phyloP scores from a whole-genome alignment of 1,140 invertebrate species.

The Parasteatoda tepidariorum region DNA sequence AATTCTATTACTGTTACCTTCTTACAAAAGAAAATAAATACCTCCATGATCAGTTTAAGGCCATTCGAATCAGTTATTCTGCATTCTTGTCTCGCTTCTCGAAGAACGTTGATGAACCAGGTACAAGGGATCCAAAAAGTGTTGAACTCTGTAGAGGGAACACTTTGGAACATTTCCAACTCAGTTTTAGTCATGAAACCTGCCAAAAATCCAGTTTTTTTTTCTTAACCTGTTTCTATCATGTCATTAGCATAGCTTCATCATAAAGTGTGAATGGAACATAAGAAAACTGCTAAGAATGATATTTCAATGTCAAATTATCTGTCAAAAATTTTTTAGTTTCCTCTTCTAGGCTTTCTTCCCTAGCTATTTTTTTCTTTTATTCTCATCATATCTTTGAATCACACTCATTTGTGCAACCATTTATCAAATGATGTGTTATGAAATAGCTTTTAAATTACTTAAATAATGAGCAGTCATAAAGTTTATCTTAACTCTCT shows the following conservation, averaged over 20 bases:
- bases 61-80: constrained; percentile 74
- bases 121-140: constrained; percentile 79
- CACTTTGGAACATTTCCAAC: constrained; percentile 74
- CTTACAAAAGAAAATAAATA: constrained; percentile 65
- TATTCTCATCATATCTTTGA: not conserved
- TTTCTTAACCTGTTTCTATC: not conserved
- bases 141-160: constrained; percentile 76
- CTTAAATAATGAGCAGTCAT: too few relatives aligned
- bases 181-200: constrained; percentile 76
- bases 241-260: not conserved
- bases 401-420: not conserved
- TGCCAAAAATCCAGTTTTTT: constrained; percentile 63
- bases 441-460: too few relatives aligned
- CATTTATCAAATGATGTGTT: too few relatives aligned
- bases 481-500: too few relatives aligned
- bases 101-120: constrained; percentile 76
- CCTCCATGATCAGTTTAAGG: constrained; percentile 77
- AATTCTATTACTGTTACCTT: too few relatives aligned
- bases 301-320: constrained; percentile 16
- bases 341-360: not conserved
- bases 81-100: constrained; percentile 72
- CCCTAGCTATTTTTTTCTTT: not conserved
- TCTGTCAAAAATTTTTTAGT: not conserved
- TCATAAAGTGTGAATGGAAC: constrained; percentile 6
- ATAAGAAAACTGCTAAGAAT: constrained; percentile 7